These are phyloP conservation scores for Takifugu rubripes DNA, from an alignment of 2,797 vertebrate genomes.

Conservation along the genomic window DNA sequence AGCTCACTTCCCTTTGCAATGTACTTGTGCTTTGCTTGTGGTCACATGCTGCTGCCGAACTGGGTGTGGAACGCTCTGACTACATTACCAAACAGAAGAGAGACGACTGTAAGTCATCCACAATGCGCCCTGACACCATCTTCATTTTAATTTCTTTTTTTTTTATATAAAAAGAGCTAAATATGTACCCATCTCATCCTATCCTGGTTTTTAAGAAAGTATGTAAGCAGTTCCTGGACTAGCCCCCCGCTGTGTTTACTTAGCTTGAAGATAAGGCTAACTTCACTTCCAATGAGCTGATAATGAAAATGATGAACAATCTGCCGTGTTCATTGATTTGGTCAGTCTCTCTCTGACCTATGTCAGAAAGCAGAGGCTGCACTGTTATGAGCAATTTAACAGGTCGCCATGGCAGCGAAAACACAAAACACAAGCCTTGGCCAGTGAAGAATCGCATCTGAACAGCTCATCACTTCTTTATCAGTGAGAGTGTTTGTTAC, in stretches of 20 bases:
- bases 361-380: constrained; percentile 38
- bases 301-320: not conserved
- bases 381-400: constrained; percentile 25
- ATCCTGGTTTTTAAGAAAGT: constrained; percentile 13
- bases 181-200: constrained; percentile 2
- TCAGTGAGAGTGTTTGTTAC: constrained; percentile 37
- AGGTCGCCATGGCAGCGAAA: constrained; percentile 54
- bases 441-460: constrained; percentile 35
- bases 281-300: constrained; percentile 1
- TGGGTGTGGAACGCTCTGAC: constrained; percentile 45
- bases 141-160: constrained; percentile 4
- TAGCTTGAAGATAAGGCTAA: not conserved
- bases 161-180: not conserved
- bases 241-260: not conserved
- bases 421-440: constrained; percentile 50
- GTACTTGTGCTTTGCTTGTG: constrained; percentile 59
- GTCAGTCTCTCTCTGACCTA: constrained; percentile 16
- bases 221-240: constrained; percentile 8
- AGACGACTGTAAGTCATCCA: constrained; percentile 31
- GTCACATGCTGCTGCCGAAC: constrained; percentile 51
- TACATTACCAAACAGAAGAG: constrained; percentile 53
- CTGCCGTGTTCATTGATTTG: not conserved
- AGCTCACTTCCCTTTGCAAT: constrained; percentile 56
- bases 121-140: constrained; percentile 21
- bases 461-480: constrained; percentile 50